phyloP scores from a whole-genome alignment of 1,140 invertebrate species.

The Drosophila pallidifrons region DNA sequence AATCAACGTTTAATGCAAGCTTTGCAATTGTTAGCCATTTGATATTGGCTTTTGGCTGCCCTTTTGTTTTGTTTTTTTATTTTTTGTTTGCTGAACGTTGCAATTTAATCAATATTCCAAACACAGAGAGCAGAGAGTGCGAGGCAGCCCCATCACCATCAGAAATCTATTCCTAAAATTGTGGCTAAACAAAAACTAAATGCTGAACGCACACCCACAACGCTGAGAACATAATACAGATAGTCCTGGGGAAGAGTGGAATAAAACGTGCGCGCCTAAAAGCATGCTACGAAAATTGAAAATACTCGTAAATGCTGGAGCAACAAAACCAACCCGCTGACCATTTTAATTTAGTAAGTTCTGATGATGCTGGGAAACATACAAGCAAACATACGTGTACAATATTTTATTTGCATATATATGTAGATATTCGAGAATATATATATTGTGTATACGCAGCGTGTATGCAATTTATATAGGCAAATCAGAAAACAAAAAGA shows the following conservation, averaged over 20 bases:
- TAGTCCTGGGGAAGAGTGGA: constrained; percentile 5
- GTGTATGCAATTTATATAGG: constrained; percentile 39
- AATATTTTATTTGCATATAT: constrained; percentile 17
- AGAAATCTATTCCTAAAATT: constrained; percentile 53
- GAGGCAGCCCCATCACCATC: constrained; percentile 10
- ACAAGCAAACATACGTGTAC: constrained; percentile 1
- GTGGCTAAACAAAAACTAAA: constrained; percentile 79
- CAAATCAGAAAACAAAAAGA: constrained; percentile 38
- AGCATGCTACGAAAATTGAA: constrained; percentile 75
- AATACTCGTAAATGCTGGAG: constrained; percentile 62
- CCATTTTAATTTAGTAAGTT: constrained; percentile 81
- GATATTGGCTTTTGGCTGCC: constrained; percentile 24
- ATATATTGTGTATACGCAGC: constrained; percentile 14
- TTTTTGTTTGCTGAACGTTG: constrained; percentile 25
- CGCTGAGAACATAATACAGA: constrained; percentile 19
- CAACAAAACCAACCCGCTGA: constrained; percentile 72
- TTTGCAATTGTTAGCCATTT: constrained; percentile 61
- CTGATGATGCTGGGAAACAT: constrained; percentile 59
- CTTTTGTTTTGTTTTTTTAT: constrained; percentile 25
- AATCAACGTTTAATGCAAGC: constrained; percentile 70
- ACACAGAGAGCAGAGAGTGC: constrained; percentile 57
- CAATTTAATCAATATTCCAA: constrained; percentile 80
- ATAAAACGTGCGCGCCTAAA: constrained; percentile 60
- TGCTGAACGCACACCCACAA: constrained; percentile 30
- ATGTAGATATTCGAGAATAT: constrained; percentile 8